These are phyloP conservation scores for Scyliorhinus canicula DNA, from an alignment of 2,797 vertebrate genomes.

Conservation along the genomic window DNA sequence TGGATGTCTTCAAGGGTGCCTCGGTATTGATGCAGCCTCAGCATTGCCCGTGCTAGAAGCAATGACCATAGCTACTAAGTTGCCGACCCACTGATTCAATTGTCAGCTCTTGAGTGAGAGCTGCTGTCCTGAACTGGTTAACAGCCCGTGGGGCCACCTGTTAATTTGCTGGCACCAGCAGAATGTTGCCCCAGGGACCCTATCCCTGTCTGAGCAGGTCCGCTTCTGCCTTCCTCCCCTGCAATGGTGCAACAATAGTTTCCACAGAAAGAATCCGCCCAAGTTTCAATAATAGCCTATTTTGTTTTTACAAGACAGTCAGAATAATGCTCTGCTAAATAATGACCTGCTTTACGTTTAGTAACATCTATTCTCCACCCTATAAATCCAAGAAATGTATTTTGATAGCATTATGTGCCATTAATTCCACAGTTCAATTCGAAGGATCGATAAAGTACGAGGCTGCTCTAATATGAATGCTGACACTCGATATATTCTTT, in stretches of 20 bases:
- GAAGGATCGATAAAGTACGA: background rate
- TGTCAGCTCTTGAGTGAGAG: background rate
- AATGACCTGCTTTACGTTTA: background rate
- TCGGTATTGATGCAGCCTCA: background rate
- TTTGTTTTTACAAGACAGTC: background rate
- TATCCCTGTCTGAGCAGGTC: too few species aligned
- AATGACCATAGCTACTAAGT: background rate
- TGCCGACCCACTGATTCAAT: background rate
- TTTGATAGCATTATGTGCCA: background rate
- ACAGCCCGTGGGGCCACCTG: too few species aligned
- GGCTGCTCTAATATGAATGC: too few species aligned
- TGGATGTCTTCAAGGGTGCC: background rate
- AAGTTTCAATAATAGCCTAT: background rate
- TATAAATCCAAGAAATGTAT: background rate
- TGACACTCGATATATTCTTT: background rate
- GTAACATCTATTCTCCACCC: background rate
- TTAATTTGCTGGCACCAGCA: background rate
- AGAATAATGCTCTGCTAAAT: background rate
- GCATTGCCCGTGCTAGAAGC: background rate
- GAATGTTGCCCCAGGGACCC: background rate
- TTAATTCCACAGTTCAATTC: background rate
- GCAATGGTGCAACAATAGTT: too few species aligned
- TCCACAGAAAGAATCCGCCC: background rate
- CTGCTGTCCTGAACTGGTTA: background rate
- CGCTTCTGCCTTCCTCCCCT: too few species aligned